Percentiles rank a stretch among this genome's conserved stretches.
phyloP scores from a whole-genome alignment of 2,797 vertebrate species.

The Allobates femoralis region DNA sequence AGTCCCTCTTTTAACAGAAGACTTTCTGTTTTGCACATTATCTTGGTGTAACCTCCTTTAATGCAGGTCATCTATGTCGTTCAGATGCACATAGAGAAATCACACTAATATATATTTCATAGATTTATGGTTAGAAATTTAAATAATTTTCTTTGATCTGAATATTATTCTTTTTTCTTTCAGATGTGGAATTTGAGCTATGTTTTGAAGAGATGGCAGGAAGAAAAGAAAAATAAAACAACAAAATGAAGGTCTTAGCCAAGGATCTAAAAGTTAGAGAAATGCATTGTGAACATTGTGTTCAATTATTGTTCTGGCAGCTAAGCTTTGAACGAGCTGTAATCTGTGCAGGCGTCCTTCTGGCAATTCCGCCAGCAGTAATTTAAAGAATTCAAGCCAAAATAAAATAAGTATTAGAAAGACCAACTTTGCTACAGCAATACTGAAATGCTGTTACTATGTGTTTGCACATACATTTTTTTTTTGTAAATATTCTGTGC shows the following conservation, averaged over 20 bases:
- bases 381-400: constrained; percentile 70
- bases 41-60: too few relatives aligned
- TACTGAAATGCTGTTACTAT: not conserved
- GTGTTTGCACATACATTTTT: not conserved
- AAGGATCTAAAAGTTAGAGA: constrained; percentile 68
- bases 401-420: constrained; percentile 66
- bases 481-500: constrained; percentile 8
- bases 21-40: too few relatives aligned
- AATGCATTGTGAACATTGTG: constrained; percentile 69
- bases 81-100: too few relatives aligned
- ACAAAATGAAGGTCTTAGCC: constrained; percentile 69
- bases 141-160: not conserved
- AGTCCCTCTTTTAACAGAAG: too few relatives aligned
- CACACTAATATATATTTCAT: too few relatives aligned
- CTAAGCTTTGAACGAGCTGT: constrained; percentile 74
- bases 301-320: constrained; percentile 79
- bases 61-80: too few relatives aligned
- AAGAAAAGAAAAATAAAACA: constrained; percentile 63
- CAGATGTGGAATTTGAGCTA: not conserved
- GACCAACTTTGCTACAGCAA: constrained; percentile 20
- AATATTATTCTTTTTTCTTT: not conserved
- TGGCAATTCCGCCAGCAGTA: constrained; percentile 72
- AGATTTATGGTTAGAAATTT: not conserved
- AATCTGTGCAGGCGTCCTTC: constrained; percentile 75
- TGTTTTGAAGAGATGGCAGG: constrained; percentile 13